Percentiles rank a stretch among this genome's conserved stretches.
Conservation (phyloP, 2,888 invertebrate species). For the Heliconius cydno region DNA sequence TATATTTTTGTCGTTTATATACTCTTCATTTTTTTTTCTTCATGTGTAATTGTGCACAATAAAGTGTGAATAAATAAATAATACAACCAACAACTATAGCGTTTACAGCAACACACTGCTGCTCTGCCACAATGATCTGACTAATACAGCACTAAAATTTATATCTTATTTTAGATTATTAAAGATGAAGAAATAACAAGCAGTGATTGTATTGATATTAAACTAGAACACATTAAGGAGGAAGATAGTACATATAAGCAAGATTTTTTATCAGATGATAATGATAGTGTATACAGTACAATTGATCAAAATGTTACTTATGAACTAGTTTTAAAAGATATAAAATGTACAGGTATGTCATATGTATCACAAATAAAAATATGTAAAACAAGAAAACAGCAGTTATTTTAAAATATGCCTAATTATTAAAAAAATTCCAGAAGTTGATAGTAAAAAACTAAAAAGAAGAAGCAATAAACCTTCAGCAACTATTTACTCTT, state of each 20-base stretch:
- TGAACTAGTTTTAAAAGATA: not conserved
- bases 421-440: not conserved
- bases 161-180: conserved; percentile 10
- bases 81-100: not conserved
- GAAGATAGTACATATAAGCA: not conserved
- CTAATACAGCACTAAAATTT: not conserved
- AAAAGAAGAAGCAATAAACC: not conserved
- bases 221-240: not conserved
- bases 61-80: too few species aligned
- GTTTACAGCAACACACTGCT: not conserved
- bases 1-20: too few species aligned
- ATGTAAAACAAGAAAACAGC: not conserved
- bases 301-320: not conserved
- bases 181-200: conserved; percentile 11
- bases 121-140: not conserved
- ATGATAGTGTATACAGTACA: not conserved
- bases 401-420: not conserved
- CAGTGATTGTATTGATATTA: not conserved
- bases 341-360: conserved; percentile 2
- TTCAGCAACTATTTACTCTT: not conserved
- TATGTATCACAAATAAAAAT: not conserved
- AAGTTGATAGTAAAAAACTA: not conserved
- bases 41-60: too few species aligned
- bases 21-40: too few species aligned
- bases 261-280: not conserved